Conservation (phyloP, 2,888 invertebrate species). For the Auanema sp. region DNA sequence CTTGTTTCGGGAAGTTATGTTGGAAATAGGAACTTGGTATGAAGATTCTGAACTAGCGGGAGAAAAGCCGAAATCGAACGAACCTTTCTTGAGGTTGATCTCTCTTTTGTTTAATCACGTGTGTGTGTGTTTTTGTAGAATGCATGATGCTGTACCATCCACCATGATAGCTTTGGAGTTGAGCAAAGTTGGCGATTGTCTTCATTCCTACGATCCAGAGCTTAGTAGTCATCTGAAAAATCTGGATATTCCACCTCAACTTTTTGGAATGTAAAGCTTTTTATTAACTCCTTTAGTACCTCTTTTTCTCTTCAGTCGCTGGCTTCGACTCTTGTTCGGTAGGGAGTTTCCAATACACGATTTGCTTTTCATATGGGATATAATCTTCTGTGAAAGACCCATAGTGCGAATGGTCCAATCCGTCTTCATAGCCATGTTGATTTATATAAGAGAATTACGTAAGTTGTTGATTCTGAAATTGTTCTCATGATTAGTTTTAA, state of each 20-base stretch:
- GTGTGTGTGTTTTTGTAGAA: slow-evolving; percentile 4
- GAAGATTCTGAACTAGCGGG: slow-evolving; percentile 25
- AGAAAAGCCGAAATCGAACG: not conserved
- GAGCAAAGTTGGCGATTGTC: slow-evolving; percentile 68
- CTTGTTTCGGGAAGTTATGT: slow-evolving; percentile 44
- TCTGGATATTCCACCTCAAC: slow-evolving; percentile 79
- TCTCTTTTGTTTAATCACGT: not conserved
- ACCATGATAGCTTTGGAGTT: slow-evolving; percentile 48
- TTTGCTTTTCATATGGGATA: slow-evolving; percentile 80
- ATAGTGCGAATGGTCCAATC: slow-evolving; percentile 71
- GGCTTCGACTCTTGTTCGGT: slow-evolving; percentile 81
- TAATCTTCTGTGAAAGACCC: slow-evolving; percentile 76
- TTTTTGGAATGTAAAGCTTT: slow-evolving; percentile 84
- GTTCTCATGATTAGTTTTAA: slow-evolving; percentile 12
- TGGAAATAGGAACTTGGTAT: slow-evolving; percentile 42
- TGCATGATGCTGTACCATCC: slow-evolving; percentile 35
- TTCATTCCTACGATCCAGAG: slow-evolving; percentile 73
- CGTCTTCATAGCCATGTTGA: slow-evolving; percentile 78
- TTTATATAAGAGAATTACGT: slow-evolving; percentile 75
- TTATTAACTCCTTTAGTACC: not conserved
- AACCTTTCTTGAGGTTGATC: not conserved
- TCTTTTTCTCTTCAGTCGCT: slow-evolving; percentile 72
- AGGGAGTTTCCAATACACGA: slow-evolving; percentile 81
- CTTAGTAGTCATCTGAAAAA: slow-evolving; percentile 74
- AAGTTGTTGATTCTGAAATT: slow-evolving; percentile 65